Conservation (phyloP, 2,888 invertebrate genomes). For the Ceraclea dissimilis region DNA sequence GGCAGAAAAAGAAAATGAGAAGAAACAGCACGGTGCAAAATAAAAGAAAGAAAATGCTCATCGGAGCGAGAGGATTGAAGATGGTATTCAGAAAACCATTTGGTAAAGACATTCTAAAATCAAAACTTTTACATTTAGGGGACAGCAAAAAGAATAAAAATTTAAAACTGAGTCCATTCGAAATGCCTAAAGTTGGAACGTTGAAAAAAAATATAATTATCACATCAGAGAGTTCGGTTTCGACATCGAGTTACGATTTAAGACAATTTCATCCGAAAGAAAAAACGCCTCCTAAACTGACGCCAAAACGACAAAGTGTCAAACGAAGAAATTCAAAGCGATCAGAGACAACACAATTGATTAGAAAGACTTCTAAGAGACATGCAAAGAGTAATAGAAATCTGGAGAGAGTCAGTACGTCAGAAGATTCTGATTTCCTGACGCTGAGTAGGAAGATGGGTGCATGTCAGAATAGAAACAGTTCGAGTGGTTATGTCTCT, state of each 20-base stretch:
- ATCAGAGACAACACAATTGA: constrained; percentile 32
- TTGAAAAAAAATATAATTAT: constrained; percentile 28
- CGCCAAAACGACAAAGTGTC: constrained; percentile 39
- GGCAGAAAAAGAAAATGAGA: constrained; percentile 66
- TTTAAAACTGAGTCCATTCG: constrained; percentile 30
- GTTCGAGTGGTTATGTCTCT: constrained; percentile 69
- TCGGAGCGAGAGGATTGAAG: constrained; percentile 52
- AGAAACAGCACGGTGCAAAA: constrained; percentile 50
- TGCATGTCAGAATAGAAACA: constrained; percentile 52
- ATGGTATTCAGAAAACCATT: constrained; percentile 58
- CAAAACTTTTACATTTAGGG: constrained; percentile 26
- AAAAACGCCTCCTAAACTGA: constrained; percentile 32
- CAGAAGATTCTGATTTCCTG: constrained; percentile 54
- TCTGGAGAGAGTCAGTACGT: constrained; percentile 54
- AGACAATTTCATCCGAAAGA: constrained; percentile 55
- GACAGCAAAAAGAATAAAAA: constrained; percentile 35
- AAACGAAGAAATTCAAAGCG: constrained; percentile 41
- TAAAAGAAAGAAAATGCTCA: constrained; percentile 51
- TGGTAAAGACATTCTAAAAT: constrained; percentile 35
- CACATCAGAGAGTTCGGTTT: constrained; percentile 52
- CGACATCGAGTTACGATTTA: constrained; percentile 55
- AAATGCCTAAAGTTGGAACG: constrained; percentile 30
- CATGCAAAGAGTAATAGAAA: constrained; percentile 42
- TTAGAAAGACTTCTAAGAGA: constrained; percentile 37
- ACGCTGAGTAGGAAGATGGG: constrained; percentile 49